Percentiles rank a stretch among this genome's conserved stretches.
These are phyloP conservation scores for Euwallacea similis DNA, from an alignment of 1,140 invertebrate genomes.

Conservation along the genomic window DNA sequence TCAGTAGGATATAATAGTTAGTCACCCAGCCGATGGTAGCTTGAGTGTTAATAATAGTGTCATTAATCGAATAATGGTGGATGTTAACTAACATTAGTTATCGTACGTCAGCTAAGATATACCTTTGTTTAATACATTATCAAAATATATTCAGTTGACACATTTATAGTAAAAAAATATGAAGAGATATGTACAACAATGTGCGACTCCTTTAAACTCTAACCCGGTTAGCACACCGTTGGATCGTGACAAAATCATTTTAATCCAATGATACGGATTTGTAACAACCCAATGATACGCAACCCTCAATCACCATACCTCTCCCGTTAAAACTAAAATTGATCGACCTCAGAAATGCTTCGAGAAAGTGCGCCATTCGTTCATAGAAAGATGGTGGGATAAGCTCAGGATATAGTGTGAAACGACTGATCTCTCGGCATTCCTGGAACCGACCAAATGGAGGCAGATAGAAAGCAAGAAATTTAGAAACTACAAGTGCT, in stretches of 20 bases:
- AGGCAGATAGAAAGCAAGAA: no score
- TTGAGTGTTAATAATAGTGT: constrained; percentile 2
- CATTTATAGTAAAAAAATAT: constrained; percentile 48
- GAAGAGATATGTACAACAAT: constrained; percentile 50
- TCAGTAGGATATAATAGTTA: constrained; percentile 14
- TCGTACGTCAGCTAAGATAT: constrained; percentile 40
- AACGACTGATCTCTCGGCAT: neutral
- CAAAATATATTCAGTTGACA: constrained; percentile 52
- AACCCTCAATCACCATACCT: neutral
- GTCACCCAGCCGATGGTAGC: constrained; percentile 2
- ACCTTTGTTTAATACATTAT: constrained; percentile 45
- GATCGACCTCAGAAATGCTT: neutral
- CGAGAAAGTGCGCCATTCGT: constrained; percentile 20
- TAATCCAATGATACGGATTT: neutral
- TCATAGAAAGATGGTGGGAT: constrained; percentile 10
- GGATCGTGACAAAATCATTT: neutral
- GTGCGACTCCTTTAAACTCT: constrained; percentile 6
- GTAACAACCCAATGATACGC: neutral
- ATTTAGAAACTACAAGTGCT: constrained; percentile 6
- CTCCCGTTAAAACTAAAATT: neutral
- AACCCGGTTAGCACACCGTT: neutral
- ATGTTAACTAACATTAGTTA: constrained; percentile 57
- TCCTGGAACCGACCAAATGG: neutral
- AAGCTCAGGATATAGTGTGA: constrained; percentile 35
- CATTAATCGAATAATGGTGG: constrained; percentile 25